Evolutionary conservation across 2,113 vertebrate species (phyloP).

Genomic region (Pleuronectes platessa): DNA sequence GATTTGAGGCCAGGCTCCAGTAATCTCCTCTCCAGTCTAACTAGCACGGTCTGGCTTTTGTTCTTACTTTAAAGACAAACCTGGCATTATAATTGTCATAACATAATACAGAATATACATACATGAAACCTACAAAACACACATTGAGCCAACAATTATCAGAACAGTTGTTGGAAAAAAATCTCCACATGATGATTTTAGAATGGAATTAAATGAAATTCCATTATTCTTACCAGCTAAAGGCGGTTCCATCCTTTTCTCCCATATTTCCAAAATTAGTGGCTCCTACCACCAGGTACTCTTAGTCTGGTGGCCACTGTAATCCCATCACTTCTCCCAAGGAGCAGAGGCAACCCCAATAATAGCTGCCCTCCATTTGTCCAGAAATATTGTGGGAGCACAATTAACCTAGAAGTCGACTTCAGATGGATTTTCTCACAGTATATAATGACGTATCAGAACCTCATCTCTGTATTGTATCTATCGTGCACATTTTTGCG

Average conservation of each 20-base stretch:
- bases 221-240: too few relatives aligned
- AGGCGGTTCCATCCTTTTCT: neutral
- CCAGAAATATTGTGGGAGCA: conserved; percentile 2
- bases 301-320: conserved; percentile 1
- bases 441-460: neutral
- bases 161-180: too few relatives aligned
- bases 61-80: too few relatives aligned
- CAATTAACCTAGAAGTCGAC: conserved; percentile 20
- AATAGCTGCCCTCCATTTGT: conserved; percentile 49
- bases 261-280: conserved; percentile 11
- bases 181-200: too few relatives aligned
- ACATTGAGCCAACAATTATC: too few relatives aligned
- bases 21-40: neutral
- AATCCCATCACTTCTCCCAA: conserved; percentile 38
- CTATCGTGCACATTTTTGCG: too few relatives aligned
- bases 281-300: conserved; percentile 5
- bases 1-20: neutral
- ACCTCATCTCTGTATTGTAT: neutral
- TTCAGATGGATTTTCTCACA: neutral
- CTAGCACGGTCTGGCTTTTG: neutral
- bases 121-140: too few relatives aligned
- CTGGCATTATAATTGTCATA: too few relatives aligned
- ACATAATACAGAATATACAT: too few relatives aligned
- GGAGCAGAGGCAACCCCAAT: conserved; percentile 35
- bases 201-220: too few relatives aligned